Conservation (phyloP, 2,888 invertebrate genomes). For the Schizaphis graminum region DNA sequence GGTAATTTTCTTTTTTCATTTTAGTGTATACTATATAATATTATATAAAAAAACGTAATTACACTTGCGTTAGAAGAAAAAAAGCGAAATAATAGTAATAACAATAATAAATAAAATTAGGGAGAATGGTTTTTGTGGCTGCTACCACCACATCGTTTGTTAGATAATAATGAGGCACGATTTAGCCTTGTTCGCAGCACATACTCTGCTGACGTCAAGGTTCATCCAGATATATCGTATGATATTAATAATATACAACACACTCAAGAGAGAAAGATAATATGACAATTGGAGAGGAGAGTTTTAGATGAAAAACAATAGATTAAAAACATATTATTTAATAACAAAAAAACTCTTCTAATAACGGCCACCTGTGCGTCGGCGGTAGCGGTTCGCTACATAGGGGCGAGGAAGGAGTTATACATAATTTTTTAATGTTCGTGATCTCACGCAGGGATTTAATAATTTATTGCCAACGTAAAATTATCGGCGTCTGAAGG, state of each 20-base stretch:
- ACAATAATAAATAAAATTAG: constrained; percentile 20
- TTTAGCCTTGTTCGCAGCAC: constrained; percentile 52
- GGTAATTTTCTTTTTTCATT: background rate
- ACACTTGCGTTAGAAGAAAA: background rate
- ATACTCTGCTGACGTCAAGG: constrained; percentile 39
- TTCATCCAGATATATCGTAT: constrained; percentile 54
- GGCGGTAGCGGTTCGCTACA: background rate
- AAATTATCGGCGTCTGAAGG: background rate
- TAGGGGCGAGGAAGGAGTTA: constrained; percentile 29
- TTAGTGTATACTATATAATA: background rate
- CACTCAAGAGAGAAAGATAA: background rate
- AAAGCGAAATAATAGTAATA: background rate
- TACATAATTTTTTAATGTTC: constrained; percentile 1
- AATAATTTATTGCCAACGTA: constrained; percentile 47
- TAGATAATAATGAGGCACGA: constrained; percentile 56
- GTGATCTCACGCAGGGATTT: constrained; percentile 51
- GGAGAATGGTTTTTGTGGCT: constrained; percentile 47
- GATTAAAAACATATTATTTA: background rate
- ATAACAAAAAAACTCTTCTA: background rate
- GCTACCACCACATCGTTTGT: background rate
- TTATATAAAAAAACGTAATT: constrained; percentile 20
- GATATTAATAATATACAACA: constrained; percentile 53
- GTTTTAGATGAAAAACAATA: constrained; percentile 22
- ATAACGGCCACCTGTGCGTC: background rate
- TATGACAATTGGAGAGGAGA: background rate